Base-by-base conservation (phyloP, 1,140 invertebrate species). In the Lepidurus arcticus region DNA sequence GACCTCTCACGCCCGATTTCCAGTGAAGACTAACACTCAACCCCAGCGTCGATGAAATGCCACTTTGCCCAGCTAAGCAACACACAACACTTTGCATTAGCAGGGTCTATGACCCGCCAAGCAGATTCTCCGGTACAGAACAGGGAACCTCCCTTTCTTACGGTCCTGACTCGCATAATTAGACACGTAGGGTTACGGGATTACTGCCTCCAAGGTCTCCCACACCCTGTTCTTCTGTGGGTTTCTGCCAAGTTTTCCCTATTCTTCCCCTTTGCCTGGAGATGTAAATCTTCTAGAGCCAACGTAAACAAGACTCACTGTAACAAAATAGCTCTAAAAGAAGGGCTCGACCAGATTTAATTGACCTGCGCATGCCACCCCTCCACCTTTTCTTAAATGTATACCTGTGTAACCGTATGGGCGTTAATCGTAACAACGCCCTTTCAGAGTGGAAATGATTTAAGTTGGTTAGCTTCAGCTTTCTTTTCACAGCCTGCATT, bases 71-170 rank as follows among this genome's bases (percentile, higher is more conserved):
- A 9, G 53, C 53, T 65, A 13, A 65, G 53, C 53, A 65, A 16
- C 53, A 16, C 21, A 65, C 21, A 16, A 13, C 34, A 3, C 5
- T 65, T 9, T 21, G 53, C 13, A 65, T 16, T 21, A n/a, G 53
- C 53, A 16, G 4, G 13, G 53, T 21, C 53, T 11, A n/a, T n/a
- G 53, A 21, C 53, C 53, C 16, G 21, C 2, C 34, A 65, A 65
- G 53, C 53, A 65, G 53, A 65, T 65, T 65, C 53, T n/a, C 53
- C 21, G 53, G 53, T 16, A 65, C 16, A 65, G 7, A 21, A 65
- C n/a, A 65, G 53, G 53, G 53, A 65, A 16, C 53, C n/a, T n/a
- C n/a, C 53, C 53, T 65, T 65, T 65, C n/a, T 65, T 65, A 34
- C 53, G 16, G 53, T 21, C 53, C 13, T 21, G 53, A 65, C 53